Conservation (phyloP, 2,888 invertebrate genomes). For the Lasioglossum calceatum region DNA sequence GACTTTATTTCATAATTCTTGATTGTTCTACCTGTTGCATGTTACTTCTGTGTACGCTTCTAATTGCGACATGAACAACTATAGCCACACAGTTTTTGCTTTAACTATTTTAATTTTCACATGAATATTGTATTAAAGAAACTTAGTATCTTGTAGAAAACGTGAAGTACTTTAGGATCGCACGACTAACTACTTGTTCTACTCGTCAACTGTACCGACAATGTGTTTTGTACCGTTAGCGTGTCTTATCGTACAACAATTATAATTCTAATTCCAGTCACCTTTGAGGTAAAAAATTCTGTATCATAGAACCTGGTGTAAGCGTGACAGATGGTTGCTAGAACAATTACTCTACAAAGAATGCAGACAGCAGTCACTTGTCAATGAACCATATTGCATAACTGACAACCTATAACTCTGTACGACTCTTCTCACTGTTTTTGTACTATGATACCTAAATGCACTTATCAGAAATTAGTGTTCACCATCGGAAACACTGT, state of each 20-base stretch:
- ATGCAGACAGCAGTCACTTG: conserved; percentile 49
- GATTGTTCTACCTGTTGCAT: conserved; percentile 35
- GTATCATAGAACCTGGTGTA: conserved; percentile 53
- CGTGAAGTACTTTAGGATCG: conserved; percentile 2
- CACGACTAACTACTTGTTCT: conserved; percentile 14
- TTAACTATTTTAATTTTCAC: neutral
- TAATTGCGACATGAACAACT: neutral
- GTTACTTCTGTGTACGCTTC: conserved; percentile 12
- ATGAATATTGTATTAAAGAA: conserved; percentile 15
- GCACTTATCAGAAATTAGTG: conserved; percentile 7
- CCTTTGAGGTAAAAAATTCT: conserved; percentile 54
- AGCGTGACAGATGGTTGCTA: conserved; percentile 61
- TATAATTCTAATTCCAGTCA: conserved; percentile 60
- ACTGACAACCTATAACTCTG: conserved; percentile 52
- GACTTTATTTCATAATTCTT: conserved; percentile 12
- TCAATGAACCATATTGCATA: conserved; percentile 63
- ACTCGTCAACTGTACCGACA: conserved; percentile 13
- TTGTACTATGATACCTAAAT: conserved; percentile 40
- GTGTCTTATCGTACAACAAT: conserved; percentile 42
- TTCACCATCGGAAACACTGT: conserved; percentile 37
- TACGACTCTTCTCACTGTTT: conserved; percentile 33
- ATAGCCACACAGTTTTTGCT: neutral
- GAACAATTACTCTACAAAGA: conserved; percentile 61
- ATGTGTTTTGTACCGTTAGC: conserved; percentile 27
- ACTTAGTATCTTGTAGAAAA: conserved; percentile 24